Evolutionary conservation across 2,113 vertebrate species (phyloP).

Genomic region (Formicarius rufipectus): DNA sequence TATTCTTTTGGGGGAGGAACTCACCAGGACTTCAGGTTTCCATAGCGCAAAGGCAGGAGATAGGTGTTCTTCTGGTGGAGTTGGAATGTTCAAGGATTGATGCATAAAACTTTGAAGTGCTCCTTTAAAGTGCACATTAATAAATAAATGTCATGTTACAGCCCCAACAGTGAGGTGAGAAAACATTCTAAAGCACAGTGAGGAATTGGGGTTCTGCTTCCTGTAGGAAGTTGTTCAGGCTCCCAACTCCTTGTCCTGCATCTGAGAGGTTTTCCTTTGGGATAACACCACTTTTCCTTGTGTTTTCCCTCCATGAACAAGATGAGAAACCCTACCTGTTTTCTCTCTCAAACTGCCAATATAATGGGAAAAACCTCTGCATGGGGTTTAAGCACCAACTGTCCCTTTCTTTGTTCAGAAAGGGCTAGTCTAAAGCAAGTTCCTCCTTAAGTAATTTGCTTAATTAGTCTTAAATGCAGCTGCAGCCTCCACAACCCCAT

Average conservation of each 20-base stretch:
- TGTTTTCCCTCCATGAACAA: not conserved
- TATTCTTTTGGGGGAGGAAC: not conserved
- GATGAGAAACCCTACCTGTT: not conserved
- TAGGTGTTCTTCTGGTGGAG: not conserved
- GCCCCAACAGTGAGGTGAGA: not conserved
- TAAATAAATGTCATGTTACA: not conserved
- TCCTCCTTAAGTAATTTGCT: not conserved
- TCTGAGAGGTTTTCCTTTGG: not conserved
- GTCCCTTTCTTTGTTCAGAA: not conserved
- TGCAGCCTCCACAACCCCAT: not conserved
- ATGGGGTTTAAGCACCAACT: not conserved
- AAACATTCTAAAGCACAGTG: not conserved
- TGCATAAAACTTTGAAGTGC: not conserved
- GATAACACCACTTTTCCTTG: not conserved
- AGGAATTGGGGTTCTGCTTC: not conserved
- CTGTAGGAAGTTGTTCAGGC: not conserved
- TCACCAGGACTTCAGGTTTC: not conserved
- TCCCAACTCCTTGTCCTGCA: not conserved
- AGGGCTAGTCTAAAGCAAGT: not conserved
- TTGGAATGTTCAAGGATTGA: not conserved
- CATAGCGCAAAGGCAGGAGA: not conserved
- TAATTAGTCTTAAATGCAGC: not conserved
- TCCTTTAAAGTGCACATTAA: not conserved
- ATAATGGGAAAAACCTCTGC: not conserved
- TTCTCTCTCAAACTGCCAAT: not conserved